These are phyloP conservation scores for Melinaea marsaeus DNA, from an alignment of 2,888 invertebrate genomes.

Conservation along the genomic window DNA sequence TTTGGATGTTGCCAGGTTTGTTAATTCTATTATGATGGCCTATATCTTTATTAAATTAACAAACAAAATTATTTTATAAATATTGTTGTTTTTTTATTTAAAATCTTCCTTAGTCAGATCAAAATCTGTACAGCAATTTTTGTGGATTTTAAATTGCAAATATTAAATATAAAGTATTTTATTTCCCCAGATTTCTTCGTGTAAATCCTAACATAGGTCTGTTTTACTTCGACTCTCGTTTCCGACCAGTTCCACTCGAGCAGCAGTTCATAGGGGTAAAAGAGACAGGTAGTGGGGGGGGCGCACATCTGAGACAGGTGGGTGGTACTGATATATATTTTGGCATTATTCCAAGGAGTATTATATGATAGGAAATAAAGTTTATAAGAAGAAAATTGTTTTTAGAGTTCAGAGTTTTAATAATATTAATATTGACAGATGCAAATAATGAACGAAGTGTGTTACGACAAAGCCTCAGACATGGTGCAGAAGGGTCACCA, in stretches of 20 bases:
- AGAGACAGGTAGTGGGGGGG: conserved; percentile 71
- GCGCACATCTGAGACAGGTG: conserved; percentile 64
- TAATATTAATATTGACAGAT: conserved; percentile 56
- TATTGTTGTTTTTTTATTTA: no score
- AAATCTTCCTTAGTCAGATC: no score
- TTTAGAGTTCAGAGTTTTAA: no score
- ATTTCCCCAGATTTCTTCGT: conserved; percentile 82
- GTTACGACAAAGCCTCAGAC: conserved; percentile 93
- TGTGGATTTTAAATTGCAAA: background rate
- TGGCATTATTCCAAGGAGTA: no score
- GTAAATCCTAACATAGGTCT: conserved; percentile 95
- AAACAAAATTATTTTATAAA: no score
- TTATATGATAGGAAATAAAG: no score
- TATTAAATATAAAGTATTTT: background rate
- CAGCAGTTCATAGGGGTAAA: conserved; percentile 95
- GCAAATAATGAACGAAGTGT: conserved; percentile 92
- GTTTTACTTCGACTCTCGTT: conserved; percentile 96
- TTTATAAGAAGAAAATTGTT: no score
- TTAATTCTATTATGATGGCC: background rate
- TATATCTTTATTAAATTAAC: no score
- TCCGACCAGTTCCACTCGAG: conserved; percentile 95
- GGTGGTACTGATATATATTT: no score
- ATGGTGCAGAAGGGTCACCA: conserved; percentile 95
- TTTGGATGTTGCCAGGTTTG: conserved; percentile 90
- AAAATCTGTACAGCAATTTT: no score